phyloP scores from a whole-genome alignment of 2,113 vertebrate species.

The Piaya cayana region DNA sequence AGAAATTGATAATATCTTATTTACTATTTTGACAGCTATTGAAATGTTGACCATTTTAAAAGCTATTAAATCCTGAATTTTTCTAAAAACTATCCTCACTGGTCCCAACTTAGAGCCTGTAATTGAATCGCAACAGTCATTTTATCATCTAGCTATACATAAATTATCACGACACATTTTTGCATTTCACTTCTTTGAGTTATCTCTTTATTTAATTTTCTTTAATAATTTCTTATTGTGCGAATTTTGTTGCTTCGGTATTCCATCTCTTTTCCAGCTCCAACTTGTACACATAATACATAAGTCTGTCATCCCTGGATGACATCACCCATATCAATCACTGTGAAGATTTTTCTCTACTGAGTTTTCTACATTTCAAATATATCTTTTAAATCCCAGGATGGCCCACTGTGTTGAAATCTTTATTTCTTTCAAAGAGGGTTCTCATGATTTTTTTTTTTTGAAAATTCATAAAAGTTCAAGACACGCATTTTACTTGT shows the following conservation, averaged over 20 bases:
- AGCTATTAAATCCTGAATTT: neutral
- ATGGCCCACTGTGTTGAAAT: neutral
- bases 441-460: neutral
- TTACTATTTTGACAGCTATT: neutral
- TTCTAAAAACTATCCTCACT: neutral
- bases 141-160: neutral
- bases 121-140: neutral
- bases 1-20: neutral
- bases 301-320: neutral
- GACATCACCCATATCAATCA: neutral
- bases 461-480: neutral
- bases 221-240: neutral
- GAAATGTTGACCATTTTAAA: neutral
- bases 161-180: neutral
- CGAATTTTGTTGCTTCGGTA: neutral
- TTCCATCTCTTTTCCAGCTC: neutral
- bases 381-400: neutral
- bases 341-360: neutral
- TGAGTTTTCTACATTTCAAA: neutral
- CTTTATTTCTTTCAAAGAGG: neutral
- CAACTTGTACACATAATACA: neutral
- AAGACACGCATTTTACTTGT: neutral
- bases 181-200: neutral
- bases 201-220: neutral
- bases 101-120: neutral